phyloP scores from a whole-genome alignment of 1,140 invertebrate species.

The Phymastichus coffea region DNA sequence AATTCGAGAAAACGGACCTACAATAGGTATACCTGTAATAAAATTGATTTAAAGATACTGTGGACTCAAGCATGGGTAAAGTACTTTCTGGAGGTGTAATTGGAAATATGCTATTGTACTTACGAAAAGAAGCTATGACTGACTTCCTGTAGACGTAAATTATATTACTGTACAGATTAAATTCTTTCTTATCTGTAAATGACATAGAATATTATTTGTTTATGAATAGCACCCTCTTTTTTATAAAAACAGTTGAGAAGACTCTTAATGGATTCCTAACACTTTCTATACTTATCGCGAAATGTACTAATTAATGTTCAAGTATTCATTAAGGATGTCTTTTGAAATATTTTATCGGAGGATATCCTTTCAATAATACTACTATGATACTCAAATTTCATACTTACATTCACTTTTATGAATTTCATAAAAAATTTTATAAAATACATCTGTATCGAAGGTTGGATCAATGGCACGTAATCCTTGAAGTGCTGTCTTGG shows the following conservation, averaged over 20 bases:
- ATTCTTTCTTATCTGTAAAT: constrained; percentile 19
- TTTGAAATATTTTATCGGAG: too few relatives aligned
- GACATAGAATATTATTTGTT: too few relatives aligned
- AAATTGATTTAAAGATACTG: too few relatives aligned
- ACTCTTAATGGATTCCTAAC: too few relatives aligned
- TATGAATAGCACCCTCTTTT: too few relatives aligned
- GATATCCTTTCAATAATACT: not conserved
- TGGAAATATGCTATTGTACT: too few relatives aligned
- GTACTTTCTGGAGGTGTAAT: too few relatives aligned
- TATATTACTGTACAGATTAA: constrained; percentile 11
- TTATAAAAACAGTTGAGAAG: too few relatives aligned
- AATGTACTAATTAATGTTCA: too few relatives aligned
- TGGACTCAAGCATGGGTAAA: too few relatives aligned
- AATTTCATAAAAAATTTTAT: constrained; percentile 28
- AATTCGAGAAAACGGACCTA: constrained; percentile 25
- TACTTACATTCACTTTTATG: constrained; percentile 33
- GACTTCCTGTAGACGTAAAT: not conserved
- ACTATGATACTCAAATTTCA: too few relatives aligned
- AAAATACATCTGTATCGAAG: constrained; percentile 31
- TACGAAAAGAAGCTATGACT: not conserved
- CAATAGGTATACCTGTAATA: constrained; percentile 32
- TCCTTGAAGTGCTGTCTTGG: constrained; percentile 24
- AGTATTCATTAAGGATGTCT: too few relatives aligned
- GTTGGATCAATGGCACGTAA: constrained; percentile 30
- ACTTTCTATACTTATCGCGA: not conserved